phyloP scores from a whole-genome alignment of 1,140 invertebrate species.

The Dendroctonus ponderosae region DNA sequence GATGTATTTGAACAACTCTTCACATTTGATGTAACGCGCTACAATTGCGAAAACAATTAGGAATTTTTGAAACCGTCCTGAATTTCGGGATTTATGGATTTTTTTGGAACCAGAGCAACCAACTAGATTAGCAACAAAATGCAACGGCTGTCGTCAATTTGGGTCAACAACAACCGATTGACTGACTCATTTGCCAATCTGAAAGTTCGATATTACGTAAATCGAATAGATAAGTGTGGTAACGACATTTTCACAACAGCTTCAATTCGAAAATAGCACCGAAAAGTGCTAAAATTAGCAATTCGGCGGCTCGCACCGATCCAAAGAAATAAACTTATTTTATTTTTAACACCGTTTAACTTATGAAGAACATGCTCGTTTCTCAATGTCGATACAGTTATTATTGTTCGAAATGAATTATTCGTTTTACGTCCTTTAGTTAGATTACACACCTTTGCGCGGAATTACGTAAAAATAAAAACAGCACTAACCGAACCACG shows the following conservation, averaged over 20 bases:
- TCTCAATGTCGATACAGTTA: conserved; percentile 2
- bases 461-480: neutral
- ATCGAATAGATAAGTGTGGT: neutral
- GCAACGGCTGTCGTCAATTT: neutral
- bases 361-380: neutral
- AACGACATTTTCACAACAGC: neutral
- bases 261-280: neutral
- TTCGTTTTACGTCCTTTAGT: neutral
- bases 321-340: conserved; percentile 1
- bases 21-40: too few species aligned
- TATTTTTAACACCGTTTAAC: conserved; percentile 2
- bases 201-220: conserved; percentile 3
- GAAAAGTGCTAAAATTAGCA: neutral
- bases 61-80: too few species aligned
- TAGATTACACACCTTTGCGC: neutral
- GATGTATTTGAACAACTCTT: too few species aligned
- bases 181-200: conserved; percentile 1
- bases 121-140: neutral
- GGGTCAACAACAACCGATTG: neutral
- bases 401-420: conserved; percentile 3
- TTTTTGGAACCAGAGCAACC: too few species aligned
- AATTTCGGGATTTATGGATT: too few species aligned
- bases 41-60: too few species aligned
- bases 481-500: too few species aligned
- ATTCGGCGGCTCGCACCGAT: neutral